Percentiles rank a stretch among this genome's conserved stretches.
These are phyloP conservation scores for Drosophila borealis DNA, from an alignment of 2,888 invertebrate genomes.

Conservation along the genomic window DNA sequence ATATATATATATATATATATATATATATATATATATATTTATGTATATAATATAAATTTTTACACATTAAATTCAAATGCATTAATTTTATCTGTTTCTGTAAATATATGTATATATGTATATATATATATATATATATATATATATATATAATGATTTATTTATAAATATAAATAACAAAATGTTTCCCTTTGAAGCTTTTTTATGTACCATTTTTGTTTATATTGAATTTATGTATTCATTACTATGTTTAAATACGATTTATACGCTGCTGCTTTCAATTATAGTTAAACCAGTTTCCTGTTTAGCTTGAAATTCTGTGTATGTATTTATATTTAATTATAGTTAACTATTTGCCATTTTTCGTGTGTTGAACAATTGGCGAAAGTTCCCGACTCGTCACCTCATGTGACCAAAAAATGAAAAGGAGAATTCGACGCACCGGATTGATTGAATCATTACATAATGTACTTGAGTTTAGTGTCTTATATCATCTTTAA, in stretches of 20 bases:
- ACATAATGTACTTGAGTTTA: slow-evolving; percentile 55
- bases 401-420: slow-evolving; percentile 44
- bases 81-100: slow-evolving; percentile 60
- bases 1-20: slow-evolving; percentile 51
- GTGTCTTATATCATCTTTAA: slow-evolving; percentile 80
- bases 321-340: slow-evolving; percentile 41
- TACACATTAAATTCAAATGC: slow-evolving; percentile 72
- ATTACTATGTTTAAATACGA: slow-evolving; percentile 55
- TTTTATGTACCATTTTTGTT: slow-evolving; percentile 48
- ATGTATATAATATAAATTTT: slow-evolving; percentile 66
- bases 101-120: slow-evolving; percentile 68
- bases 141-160: slow-evolving; percentile 65
- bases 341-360: slow-evolving; percentile 64
- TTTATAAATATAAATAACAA: slow-evolving; percentile 83
- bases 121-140: slow-evolving; percentile 64
- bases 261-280: slow-evolving; percentile 39
- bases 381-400: slow-evolving; percentile 59
- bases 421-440: slow-evolving; percentile 38
- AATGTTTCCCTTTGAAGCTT: slow-evolving; percentile 80
- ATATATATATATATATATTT: slow-evolving; percentile 32
- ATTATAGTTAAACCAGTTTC: slow-evolving; percentile 52
- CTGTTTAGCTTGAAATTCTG: slow-evolving; percentile 38
- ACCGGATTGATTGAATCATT: slow-evolving; percentile 41
- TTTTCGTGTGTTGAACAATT: slow-evolving; percentile 82
- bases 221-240: slow-evolving; percentile 39